These are phyloP conservation scores for Chitala chitala DNA, from an alignment of 2,113 vertebrate species.

Conservation along the genomic window DNA sequence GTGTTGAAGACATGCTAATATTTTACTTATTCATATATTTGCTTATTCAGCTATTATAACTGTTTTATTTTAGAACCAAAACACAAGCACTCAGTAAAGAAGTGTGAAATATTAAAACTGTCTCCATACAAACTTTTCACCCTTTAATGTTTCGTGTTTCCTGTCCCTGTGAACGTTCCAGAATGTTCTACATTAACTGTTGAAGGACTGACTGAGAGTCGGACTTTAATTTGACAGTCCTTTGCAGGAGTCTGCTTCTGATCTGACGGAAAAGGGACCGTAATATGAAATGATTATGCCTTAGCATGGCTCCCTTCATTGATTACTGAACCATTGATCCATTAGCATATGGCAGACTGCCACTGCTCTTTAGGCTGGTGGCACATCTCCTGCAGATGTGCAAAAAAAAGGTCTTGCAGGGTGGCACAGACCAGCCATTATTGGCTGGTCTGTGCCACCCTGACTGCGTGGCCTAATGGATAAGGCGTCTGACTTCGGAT, in stretches of 20 bases:
- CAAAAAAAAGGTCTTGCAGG: constrained; percentile 22
- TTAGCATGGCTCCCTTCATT: constrained; percentile 19
- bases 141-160: neutral
- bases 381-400: constrained; percentile 18
- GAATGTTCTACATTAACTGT: neutral
- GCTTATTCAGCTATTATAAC: no score
- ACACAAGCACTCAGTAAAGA: neutral
- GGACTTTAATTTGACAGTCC: neutral
- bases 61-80: neutral
- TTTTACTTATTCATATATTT: no score
- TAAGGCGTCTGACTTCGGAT: no score
- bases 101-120: neutral
- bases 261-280: constrained; percentile 17
- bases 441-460: no score
- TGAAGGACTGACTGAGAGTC: neutral
- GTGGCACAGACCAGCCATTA: no score
- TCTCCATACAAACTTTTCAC: no score
- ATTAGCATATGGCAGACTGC: constrained; percentile 6
- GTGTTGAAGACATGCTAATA: no score
- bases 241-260: neutral
- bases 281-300: constrained; percentile 13
- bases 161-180: neutral
- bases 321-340: constrained; percentile 20
- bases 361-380: neutral
- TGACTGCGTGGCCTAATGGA: no score